Base-by-base conservation (phyloP, 2,113 vertebrate species). In the Pseudopipra pipra region DNA sequence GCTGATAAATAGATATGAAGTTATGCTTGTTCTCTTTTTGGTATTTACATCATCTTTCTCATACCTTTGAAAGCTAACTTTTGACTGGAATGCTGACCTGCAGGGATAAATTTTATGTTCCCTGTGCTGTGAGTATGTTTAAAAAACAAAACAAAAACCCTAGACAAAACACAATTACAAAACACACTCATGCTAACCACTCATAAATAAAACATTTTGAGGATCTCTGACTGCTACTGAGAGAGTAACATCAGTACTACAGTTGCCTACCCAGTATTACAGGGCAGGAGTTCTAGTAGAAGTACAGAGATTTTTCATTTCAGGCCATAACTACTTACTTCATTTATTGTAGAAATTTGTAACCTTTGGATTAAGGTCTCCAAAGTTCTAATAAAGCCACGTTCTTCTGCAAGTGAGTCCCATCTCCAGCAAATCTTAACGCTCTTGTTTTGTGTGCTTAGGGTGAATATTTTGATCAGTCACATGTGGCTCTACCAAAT, bases 401-500 rank as follows among this genome's bases (percentile, higher is more conserved):
- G 0, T 67, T 82, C 31, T 81, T 33, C 77, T 89, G 30, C 33
- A 51, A 43, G 28, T 7, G 5, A 77, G 49, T 88, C 31, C 49
- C 12, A 9, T 44, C 6, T 74, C 56, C 18, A 19, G 22, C 41
- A 89, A 61, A 59, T 73, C 33, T 75, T 94, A 94, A 84, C 15
- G 2, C 8, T 70, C 5, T 0, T 31, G 20, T 79, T 90, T 61
- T 93, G 21, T 92, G 58, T 92, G 24, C 58, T 90, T 89, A 98
- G 98, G 97, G 98, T 93, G 97, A 95, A 67, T 94, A 97, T 70
- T 98, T 98, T 96, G 98, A 98, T 91, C 98, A 98, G 72, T 97
- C 98, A 1, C 97, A 98, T 16, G 71, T 98, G 51, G 97, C 98
- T 87, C 90, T 98, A 79, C 98, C 97, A 71, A 97, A 97, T 31